These are phyloP conservation scores for Agelas oroides DNA, from an alignment of 37 sponge, comb jelly and placozoan species.

Conservation along the genomic window DNA sequence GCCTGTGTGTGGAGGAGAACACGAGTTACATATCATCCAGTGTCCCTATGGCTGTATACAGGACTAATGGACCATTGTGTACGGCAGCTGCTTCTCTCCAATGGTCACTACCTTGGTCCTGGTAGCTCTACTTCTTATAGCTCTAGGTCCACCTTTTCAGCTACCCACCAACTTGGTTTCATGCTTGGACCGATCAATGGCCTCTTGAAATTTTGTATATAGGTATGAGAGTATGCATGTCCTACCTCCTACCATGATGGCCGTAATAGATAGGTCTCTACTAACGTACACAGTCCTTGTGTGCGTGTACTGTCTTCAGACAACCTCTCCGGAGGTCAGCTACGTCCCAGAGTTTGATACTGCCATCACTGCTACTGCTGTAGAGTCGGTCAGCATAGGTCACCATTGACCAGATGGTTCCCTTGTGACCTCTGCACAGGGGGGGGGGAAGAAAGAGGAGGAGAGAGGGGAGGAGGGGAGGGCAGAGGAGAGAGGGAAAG, in stretches of 20 bases:
- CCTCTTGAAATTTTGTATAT: too few species aligned
- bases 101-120: too few species aligned
- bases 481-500: not conserved
- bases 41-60: not conserved
- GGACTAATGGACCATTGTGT: too few species aligned
- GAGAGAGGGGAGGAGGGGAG: not conserved
- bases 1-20: slow-evolving; percentile 41
- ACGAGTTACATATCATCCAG: not conserved
- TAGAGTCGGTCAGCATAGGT: slow-evolving; percentile 56
- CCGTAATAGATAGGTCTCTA: too few species aligned
- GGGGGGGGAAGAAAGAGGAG: not conserved
- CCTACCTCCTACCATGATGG: too few species aligned
- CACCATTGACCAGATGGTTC: slow-evolving; percentile 82
- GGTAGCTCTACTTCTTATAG: too few species aligned
- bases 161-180: too few species aligned
- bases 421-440: slow-evolving; percentile 79
- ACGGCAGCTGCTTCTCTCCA: too few species aligned
- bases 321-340: slow-evolving; percentile 85
- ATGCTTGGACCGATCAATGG: too few species aligned
- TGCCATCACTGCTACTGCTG: slow-evolving; percentile 89
- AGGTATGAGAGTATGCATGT: too few species aligned
- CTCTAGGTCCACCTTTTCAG: too few species aligned
- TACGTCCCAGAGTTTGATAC: slow-evolving; percentile 87
- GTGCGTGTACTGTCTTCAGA: slow-evolving; percentile 78
- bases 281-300: slow-evolving; percentile 81